Conservation (phyloP, 2,113 vertebrate species). For the Bambusicola thoracicus region DNA sequence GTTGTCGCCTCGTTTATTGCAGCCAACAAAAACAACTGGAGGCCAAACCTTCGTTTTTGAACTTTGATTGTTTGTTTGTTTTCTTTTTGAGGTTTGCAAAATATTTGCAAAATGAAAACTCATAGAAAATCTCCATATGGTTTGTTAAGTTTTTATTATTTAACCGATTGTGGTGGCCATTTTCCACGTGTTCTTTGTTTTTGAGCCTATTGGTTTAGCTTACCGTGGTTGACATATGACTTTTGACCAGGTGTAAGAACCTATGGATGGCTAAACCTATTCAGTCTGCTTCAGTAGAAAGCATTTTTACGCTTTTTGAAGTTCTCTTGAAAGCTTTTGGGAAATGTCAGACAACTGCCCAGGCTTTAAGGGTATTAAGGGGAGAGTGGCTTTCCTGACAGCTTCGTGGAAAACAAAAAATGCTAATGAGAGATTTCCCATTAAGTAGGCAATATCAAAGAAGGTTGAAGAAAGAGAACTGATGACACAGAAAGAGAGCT, state of each 20-base stretch:
- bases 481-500: background rate
- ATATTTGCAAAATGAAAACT: background rate
- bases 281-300: background rate
- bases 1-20: background rate
- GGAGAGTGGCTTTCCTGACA: background rate
- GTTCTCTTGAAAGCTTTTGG: background rate
- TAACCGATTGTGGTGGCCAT: background rate
- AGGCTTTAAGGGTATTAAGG: background rate
- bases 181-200: background rate
- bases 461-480: background rate
- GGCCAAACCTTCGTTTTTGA: background rate
- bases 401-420: fast-evolving
- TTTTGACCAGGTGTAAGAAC: background rate
- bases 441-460: background rate
- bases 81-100: background rate
- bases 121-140: background rate
- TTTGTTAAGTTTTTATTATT: background rate
- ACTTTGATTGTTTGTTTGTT: background rate
- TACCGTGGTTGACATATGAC: background rate
- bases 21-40: background rate
- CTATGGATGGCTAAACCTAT: slow-evolving; percentile 3
- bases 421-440: background rate
- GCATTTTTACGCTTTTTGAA: background rate
- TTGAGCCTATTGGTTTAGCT: background rate
- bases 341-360: background rate